Conservation (phyloP, 2,797 vertebrate species). For the Acridotheres tristis region DNA sequence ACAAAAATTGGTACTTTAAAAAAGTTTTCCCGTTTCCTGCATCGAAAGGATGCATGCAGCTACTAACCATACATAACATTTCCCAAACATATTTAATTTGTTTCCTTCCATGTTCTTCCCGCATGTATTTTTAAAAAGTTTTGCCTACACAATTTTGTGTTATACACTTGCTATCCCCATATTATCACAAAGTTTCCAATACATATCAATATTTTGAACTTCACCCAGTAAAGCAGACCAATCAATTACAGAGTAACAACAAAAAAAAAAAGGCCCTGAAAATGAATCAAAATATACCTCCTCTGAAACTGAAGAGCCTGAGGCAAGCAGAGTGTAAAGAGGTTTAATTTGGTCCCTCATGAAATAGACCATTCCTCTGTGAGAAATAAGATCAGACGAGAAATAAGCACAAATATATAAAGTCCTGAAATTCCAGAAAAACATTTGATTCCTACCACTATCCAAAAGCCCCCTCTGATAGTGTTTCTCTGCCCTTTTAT, state of each 20-base stretch:
- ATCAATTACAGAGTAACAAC: background rate
- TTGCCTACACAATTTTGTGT: background rate
- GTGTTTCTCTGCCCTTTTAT: background rate
- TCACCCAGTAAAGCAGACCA: background rate
- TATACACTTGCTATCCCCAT: background rate
- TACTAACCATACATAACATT: background rate
- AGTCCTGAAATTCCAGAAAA: background rate
- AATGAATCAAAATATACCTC: background rate
- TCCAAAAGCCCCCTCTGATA: background rate
- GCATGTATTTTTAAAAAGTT: background rate
- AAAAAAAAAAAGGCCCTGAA: background rate
- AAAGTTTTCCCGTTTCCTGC: background rate
- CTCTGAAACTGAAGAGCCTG: background rate
- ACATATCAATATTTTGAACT: background rate
- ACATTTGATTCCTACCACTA: background rate
- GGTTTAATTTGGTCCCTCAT: background rate
- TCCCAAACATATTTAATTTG: background rate
- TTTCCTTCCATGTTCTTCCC: background rate
- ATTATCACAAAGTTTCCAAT: background rate
- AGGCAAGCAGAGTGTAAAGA: background rate
- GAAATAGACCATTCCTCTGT: background rate
- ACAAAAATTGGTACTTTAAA: background rate
- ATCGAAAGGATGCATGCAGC: background rate
- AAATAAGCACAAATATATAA: background rate
- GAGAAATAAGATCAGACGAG: constrained; percentile 16